Evolutionary conservation across 2,888 invertebrate genomes (phyloP).

Genomic region (Proisotoma minuta): DNA sequence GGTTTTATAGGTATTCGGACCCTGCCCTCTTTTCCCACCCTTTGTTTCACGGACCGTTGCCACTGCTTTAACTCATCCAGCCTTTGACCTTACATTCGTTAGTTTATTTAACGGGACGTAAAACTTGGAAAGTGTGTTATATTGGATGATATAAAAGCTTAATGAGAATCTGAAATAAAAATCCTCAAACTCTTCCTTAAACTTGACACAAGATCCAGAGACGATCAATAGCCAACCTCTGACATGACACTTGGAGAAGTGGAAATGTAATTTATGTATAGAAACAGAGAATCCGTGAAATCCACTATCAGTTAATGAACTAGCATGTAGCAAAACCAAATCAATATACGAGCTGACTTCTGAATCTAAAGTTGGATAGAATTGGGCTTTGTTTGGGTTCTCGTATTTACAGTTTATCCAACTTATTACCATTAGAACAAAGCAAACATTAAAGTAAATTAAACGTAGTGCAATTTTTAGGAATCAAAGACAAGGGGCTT

Average conservation of each 20-base stretch:
- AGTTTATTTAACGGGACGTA: not conserved
- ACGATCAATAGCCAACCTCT: not conserved
- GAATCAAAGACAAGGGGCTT: too few species aligned
- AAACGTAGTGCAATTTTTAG: too few species aligned
- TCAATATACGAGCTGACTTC: too few species aligned
- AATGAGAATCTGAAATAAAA: not conserved
- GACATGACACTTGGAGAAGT: not conserved
- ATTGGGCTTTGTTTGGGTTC: too few species aligned
- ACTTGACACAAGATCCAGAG: not conserved
- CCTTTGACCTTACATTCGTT: not conserved
- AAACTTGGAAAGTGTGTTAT: not conserved
- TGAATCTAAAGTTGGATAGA: too few species aligned
- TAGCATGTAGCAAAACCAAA: too few species aligned
- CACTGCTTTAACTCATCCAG: not conserved
- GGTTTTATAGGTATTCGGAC: slow-evolving; percentile 9
- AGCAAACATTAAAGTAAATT: too few species aligned
- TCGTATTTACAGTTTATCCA: too few species aligned
- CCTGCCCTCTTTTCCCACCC: not conserved
- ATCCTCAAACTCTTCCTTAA: not conserved
- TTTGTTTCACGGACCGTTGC: not conserved
- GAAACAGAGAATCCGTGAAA: not conserved
- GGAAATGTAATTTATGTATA: slow-evolving; percentile 6
- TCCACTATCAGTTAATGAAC: slow-evolving; percentile 5
- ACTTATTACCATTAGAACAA: too few species aligned
- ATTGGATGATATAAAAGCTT: not conserved